Evolutionary conservation across 2,113 vertebrate genomes (phyloP).

Genomic region (Plecturocebus donacophilus): DNA sequence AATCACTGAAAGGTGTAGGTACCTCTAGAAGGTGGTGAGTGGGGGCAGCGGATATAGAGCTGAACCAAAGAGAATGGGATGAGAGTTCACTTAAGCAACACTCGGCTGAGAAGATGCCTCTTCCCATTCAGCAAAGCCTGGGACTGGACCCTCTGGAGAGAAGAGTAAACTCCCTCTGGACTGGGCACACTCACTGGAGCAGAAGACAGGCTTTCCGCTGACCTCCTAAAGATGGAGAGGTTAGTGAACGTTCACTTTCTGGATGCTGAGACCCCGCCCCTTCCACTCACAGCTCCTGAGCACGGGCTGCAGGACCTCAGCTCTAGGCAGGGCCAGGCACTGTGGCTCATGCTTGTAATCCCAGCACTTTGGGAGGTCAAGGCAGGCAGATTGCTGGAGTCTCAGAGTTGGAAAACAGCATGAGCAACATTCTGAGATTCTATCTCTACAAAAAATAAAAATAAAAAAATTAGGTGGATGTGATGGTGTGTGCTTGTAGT

Average conservation of each 20-base stretch:
- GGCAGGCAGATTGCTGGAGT: too few relatives aligned
- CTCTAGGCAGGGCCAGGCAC: background rate
- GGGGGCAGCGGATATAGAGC: rapidly evolving
- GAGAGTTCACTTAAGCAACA: background rate
- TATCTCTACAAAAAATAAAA: too few relatives aligned
- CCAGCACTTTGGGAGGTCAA: too few relatives aligned
- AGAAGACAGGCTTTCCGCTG: background rate
- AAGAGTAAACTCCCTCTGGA: background rate
- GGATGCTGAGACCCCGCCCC: background rate
- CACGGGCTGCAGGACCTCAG: rapidly evolving
- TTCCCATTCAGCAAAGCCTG: background rate
- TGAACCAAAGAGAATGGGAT: too few relatives aligned
- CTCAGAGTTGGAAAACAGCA: too few relatives aligned
- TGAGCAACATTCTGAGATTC: too few relatives aligned
- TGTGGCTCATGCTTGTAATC: too few relatives aligned
- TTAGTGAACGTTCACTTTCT: rapidly evolving
- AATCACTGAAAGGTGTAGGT: background rate
- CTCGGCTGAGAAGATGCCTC: background rate
- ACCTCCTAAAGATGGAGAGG: background rate
- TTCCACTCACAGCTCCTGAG: background rate
- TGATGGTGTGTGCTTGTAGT: too few relatives aligned
- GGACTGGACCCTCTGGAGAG: background rate
- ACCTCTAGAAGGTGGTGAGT: rapidly evolving
- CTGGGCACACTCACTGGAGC: too few relatives aligned
- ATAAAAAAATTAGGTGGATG: too few relatives aligned